Base-by-base conservation (phyloP, 1,140 invertebrate species). In the Chironomus tepperi region DNA sequence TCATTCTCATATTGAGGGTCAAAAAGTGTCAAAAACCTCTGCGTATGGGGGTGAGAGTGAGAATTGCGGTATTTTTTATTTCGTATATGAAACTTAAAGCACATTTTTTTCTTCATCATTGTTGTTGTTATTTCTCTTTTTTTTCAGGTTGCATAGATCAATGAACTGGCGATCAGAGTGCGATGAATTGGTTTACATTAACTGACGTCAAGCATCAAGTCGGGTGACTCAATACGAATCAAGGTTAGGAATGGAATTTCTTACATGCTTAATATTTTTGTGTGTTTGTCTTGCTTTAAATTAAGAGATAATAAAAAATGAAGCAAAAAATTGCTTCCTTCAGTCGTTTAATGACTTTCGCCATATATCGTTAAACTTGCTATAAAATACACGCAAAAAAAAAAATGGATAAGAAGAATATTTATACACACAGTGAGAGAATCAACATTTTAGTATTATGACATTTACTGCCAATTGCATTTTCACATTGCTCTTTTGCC, bases 161-260 rank as follows among this genome's bases (percentile, higher is more conserved):
- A 8, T 70, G 65, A 70, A 70, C 65, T 21, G 19, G 18, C 65
- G 47, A 7, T 70, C 65, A 70, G 65, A 70, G 65, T 18, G 65
- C 65, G 65, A 70, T 70, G 65, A 70, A 70, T 70, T 70, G 65
- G 65, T 70, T 70, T 21, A 70, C 16, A 70, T 70, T 70, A 18
- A 10, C 65, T 70, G 65, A 70, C 65, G 65, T 70, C 65, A 57
- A n/a, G 12, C 47, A 12, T 5, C 5, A n/a, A n/a, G 47, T 57
- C 15, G n/a, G n/a, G n/a, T 57, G 47, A 57, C 47, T 57, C 47
- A 57, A 57, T 12, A 57, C n/a, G 47, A 57, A 57, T 57, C 47
- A 57, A 57, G 47, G 47, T 57, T 57, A 57, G 8, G 47, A 57
- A 57, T n/a, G 47, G 8, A 57, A 12, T n/a, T 57, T n/a, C n/a